Conservation (phyloP, 2,888 invertebrate species). For the Drosophila setosimentum region DNA sequence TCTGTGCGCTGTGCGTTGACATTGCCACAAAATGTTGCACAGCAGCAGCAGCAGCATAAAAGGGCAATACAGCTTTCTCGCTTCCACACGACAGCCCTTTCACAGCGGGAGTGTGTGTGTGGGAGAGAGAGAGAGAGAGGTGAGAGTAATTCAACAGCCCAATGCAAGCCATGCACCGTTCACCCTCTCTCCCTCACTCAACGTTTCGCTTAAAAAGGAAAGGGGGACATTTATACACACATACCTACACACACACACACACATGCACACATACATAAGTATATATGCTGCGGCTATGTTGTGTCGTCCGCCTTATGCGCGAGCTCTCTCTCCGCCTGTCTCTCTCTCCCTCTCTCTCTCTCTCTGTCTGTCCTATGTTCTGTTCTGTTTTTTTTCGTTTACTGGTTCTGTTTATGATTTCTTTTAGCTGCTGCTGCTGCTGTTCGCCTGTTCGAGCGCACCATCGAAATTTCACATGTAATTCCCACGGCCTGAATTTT, state of each 20-base stretch:
- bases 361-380: slow-evolving; percentile 29
- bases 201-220: slow-evolving; percentile 14
- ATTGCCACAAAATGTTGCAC: slow-evolving; percentile 78
- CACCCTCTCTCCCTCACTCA: background rate
- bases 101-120: slow-evolving; percentile 1
- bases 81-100: slow-evolving; percentile 37
- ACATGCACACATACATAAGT: slow-evolving; percentile 5
- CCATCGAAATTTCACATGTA: slow-evolving; percentile 85
- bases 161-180: slow-evolving; percentile 1
- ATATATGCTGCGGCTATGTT: slow-evolving; percentile 50
- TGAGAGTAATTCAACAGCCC: slow-evolving; percentile 6
- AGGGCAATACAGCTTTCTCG: slow-evolving; percentile 17
- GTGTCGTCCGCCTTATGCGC: slow-evolving; percentile 21
- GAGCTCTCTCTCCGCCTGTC: background rate
- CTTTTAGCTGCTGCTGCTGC: slow-evolving; percentile 66
- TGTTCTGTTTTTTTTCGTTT: slow-evolving; percentile 35
- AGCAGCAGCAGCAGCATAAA: slow-evolving; percentile 42
- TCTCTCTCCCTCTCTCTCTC: background rate
- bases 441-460: slow-evolving; percentile 84
- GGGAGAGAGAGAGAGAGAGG: background rate
- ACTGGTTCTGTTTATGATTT: slow-evolving; percentile 45
- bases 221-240: slow-evolving; percentile 14
- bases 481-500: slow-evolving; percentile 86
- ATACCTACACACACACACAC: background rate
- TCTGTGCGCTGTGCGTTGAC: slow-evolving; percentile 68